Conservation (phyloP, 2,113 vertebrate species). For the Prionailurus viverrinus region DNA sequence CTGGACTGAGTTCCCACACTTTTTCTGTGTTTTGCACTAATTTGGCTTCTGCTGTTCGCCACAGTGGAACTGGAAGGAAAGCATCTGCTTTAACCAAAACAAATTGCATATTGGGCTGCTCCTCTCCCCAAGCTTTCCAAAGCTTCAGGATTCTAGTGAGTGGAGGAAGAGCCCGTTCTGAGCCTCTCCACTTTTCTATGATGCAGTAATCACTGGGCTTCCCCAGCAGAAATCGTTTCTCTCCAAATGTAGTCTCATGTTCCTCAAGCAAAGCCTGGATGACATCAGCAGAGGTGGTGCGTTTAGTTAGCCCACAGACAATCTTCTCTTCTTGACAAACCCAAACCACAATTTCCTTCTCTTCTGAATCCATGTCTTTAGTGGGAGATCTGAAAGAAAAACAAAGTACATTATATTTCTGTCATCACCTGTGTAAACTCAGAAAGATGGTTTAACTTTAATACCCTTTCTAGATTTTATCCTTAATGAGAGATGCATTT, state of each 20-base stretch:
- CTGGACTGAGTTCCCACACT: slow-evolving; percentile 89
- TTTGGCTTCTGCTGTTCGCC: slow-evolving; percentile 89
- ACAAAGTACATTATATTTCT: slow-evolving; percentile 56
- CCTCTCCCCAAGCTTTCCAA: slow-evolving; percentile 97
- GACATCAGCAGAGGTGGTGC: slow-evolving; percentile 95
- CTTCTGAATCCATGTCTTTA: slow-evolving; percentile 90
- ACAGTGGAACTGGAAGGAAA: slow-evolving; percentile 90
- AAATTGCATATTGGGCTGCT: slow-evolving; percentile 93
- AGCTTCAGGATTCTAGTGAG: slow-evolving; percentile 95
- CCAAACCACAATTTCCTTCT: slow-evolving; percentile 95
- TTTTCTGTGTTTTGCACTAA: slow-evolving; percentile 88
- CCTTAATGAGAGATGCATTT: neutral
- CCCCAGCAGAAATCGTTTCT: slow-evolving; percentile 91
- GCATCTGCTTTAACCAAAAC: slow-evolving; percentile 93
- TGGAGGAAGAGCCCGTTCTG: slow-evolving; percentile 94
- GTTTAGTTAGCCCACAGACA: slow-evolving; percentile 95
- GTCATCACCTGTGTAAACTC: slow-evolving; percentile 59
- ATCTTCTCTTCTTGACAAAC: slow-evolving; percentile 97
- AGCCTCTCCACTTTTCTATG: slow-evolving; percentile 96
- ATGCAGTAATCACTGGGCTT: slow-evolving; percentile 95
- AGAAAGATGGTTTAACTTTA: slow-evolving; percentile 57
- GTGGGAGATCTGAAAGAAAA: slow-evolving; percentile 89
- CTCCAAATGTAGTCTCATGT: slow-evolving; percentile 90
- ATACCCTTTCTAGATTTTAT: slow-evolving; percentile 24
- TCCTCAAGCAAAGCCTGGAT: slow-evolving; percentile 96